These are phyloP conservation scores for Labeo rohita DNA, from an alignment of 2,113 vertebrate species.

Conservation along the genomic window DNA sequence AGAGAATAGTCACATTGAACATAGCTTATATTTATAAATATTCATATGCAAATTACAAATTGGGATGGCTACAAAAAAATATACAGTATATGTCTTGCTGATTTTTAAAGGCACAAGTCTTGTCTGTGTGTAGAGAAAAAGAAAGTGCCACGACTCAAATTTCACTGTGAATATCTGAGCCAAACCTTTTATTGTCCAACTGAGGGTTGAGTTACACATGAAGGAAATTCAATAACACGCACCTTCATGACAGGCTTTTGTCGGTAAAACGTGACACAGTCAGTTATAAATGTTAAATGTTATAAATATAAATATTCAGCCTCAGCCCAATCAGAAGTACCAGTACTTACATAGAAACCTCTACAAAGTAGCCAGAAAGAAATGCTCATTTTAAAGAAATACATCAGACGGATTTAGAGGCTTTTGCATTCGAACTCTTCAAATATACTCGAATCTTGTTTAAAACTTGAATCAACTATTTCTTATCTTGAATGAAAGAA, in stretches of 20 bases:
- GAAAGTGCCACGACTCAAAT: conserved; percentile 5
- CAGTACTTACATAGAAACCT: too few species aligned
- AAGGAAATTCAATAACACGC: neutral
- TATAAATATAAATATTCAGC: neutral
- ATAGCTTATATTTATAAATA: neutral
- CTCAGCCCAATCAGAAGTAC: too few species aligned
- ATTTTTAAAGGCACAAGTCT: neutral
- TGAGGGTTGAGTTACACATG: neutral
- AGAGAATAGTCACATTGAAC: neutral
- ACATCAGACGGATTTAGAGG: too few species aligned
- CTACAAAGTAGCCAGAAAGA: too few species aligned
- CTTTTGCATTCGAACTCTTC: too few species aligned
- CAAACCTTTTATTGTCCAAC: neutral
- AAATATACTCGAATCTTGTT: neutral
- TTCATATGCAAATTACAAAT: neutral
- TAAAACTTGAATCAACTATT: neutral
- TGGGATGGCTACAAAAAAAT: neutral
- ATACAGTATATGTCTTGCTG: neutral
- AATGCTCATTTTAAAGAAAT: too few species aligned
- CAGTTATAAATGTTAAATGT: neutral
- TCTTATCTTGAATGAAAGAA: neutral
- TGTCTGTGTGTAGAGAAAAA: neutral
- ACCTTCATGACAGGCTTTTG: neutral
- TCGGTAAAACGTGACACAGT: neutral
- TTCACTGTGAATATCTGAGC: neutral